Base-by-base conservation (phyloP, 2,797 vertebrate species). In the Pangasius sanitwongsei region DNA sequence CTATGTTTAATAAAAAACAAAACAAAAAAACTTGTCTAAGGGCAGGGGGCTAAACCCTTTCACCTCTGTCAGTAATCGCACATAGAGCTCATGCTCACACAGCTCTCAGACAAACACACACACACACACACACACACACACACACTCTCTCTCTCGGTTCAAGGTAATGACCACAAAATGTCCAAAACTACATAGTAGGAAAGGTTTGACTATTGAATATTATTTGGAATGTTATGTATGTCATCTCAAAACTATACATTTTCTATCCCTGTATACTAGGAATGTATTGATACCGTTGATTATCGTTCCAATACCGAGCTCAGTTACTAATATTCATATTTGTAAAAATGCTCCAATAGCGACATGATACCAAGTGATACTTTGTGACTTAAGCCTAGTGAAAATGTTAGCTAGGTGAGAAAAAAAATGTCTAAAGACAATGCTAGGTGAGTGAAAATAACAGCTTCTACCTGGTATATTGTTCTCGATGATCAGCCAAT, bases 1-100 rank as follows among this genome's bases (percentile, higher is more conserved):
- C 25, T 63, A 81, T 81, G n/a, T 16, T 80, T 81, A 63, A 61
- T 84, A 2, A 83, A n/a, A 83, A 44, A n/a, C n/a, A n/a, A 28
- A 37, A 61, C 3, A 2, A 83, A 44, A 12, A 6, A 83, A 44
- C 12, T 13, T 11, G 2, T 82, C 9, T 86, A 63, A 37, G 25
- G 74, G 18, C 25, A 77, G 57, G 23, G 48, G 16, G n/a, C 44
- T 48, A 77, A 59, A 87, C 28, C 11, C 59, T 61, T 84, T 69
- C 1, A 1, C 20, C 16, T 23, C 44, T 0, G 37, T 61, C 23
- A 83, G 37, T 44, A 44, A 63, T 28, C 65, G 59, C 59, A 63
- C 81, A 82, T 23, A 63, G 59, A 83, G 34, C 25, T 69, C 31
- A 78, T 65, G 18, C 12, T 44, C 44, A 57, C 31, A 63, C 63